phyloP scores from a whole-genome alignment of 1,140 invertebrate genomes.

The Neoseiulus cucumeris region DNA sequence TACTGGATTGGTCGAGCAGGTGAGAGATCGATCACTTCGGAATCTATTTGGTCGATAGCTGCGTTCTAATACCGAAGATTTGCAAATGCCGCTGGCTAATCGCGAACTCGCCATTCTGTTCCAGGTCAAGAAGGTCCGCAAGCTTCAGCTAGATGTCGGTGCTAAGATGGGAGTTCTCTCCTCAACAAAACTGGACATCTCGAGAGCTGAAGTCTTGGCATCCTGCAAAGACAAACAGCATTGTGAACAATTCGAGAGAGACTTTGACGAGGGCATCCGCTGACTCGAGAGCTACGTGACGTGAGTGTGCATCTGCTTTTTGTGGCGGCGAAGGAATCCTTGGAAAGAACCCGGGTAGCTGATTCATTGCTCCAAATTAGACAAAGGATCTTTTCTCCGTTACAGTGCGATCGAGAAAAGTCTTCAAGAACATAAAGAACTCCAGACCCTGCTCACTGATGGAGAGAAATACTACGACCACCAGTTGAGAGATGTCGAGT shows the following conservation, averaged over 20 bases:
- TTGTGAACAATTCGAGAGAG: slow-evolving; percentile 1
- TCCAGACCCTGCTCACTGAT: neutral
- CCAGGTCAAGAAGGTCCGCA: slow-evolving; percentile 7
- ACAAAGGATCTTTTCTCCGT: too few species aligned
- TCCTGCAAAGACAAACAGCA: neutral
- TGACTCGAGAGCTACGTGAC: neutral
- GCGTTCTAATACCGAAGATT: too few species aligned
- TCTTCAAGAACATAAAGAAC: neutral
- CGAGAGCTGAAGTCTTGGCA: neutral
- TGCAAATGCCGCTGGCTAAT: too few species aligned
- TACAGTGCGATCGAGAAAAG: neutral
- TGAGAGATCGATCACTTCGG: neutral
- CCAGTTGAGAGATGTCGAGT: neutral
- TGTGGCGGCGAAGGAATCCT: too few species aligned
- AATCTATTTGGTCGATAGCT: too few species aligned
- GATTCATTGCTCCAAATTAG: too few species aligned
- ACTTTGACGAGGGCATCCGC: neutral
- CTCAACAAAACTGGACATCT: slow-evolving; percentile 5
- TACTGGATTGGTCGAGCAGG: neutral
- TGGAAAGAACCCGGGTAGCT: too few species aligned
- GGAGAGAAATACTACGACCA: neutral
- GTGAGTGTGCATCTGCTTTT: neutral
- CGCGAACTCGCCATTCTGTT: neutral
- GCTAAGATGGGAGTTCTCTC: neutral
- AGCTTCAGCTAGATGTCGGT: neutral